Base-by-base conservation (phyloP, 2,113 vertebrate genomes). In the Indicator maculatus region DNA sequence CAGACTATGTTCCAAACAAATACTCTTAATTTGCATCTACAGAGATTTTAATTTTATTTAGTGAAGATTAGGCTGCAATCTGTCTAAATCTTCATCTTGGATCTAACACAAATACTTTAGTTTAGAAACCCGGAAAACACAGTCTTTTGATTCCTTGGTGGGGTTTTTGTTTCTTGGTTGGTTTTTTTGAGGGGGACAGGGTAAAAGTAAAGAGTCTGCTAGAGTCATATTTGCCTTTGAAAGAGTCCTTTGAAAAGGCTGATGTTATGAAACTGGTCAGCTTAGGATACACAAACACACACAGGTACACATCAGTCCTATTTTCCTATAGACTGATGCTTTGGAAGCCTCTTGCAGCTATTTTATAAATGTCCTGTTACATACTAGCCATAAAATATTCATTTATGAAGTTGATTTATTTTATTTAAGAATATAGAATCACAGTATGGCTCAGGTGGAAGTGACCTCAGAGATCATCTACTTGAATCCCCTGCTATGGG, bases 1-100 rank as follows among this genome's bases (percentile, higher is more conserved):
- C 19, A 71, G 30, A n/a, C 16, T 18, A 3, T 5, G 11, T 52
- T 61, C 60, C 59, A 56, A 63, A 15, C 38, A 77, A 86, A 86
- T 4, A 38, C 65, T 30, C 33, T 81, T 72, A 30, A 74, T 86
- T 80, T 70, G 20, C 20, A 66, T 73, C 55, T 55, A 78, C 38
- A 58, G 69, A 81, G 18, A 88, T 33, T 77, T 94, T 28, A 13
- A 64, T 81, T 74, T 60, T 61, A 78, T 81, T 93, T 88, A 36
- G 27, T 33, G 47, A 86, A 78, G 61, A 86, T 67, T 67, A 73
- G 56, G 28, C 53, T 56, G 17, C 80, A 86, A 56, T 75, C 76
- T 93, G 80, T 41, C 65, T 71, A 71, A 83, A 83, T 44, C 58
- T 70, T 67, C 45, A 21, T 81, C 64, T 64, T 90, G 64, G 86